Evolutionary conservation across 2,797 vertebrate species (phyloP).

Genomic region (Mormyrus hasselquistii): DNA sequence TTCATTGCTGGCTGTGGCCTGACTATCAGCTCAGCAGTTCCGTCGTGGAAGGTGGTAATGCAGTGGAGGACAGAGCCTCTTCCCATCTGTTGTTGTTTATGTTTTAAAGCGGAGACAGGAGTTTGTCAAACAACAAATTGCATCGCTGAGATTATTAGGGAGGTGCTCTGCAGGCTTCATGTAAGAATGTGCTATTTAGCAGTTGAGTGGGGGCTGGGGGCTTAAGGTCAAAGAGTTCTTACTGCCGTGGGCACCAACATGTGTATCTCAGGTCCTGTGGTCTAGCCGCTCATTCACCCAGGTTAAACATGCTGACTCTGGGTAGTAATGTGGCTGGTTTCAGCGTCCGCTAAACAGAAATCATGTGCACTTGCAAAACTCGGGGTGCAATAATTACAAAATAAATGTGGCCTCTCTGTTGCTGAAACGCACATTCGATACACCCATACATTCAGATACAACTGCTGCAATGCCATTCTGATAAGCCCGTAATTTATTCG

Average conservation of each 20-base stretch:
- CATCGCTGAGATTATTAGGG: neutral
- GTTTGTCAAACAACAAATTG: neutral
- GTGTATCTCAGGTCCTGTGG: neutral
- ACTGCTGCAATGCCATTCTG: neutral
- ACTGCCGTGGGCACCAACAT: neutral
- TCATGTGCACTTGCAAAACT: constrained; percentile 16
- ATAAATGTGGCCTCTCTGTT: neutral
- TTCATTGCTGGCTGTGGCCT: neutral
- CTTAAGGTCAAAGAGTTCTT: neutral
- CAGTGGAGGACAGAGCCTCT: neutral
- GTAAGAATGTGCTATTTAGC: neutral
- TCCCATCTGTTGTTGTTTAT: neutral
- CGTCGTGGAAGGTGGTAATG: neutral
- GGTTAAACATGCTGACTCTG: neutral
- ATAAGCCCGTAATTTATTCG: neutral
- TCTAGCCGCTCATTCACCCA: neutral
- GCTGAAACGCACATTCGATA: neutral
- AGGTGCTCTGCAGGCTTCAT: neutral
- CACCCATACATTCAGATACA: neutral
- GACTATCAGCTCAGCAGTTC: neutral
- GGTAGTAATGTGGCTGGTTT: neutral
- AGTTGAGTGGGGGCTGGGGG: neutral
- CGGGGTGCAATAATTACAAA: constrained; percentile 16
- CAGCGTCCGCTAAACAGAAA: neutral
- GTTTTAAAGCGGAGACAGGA: neutral